A percentile compares a stretch with the other conserved stretches of the same genome.
Evolutionary conservation across 2,797 vertebrate species (phyloP).

Genomic region (Sciurus carolinensis): DNA sequence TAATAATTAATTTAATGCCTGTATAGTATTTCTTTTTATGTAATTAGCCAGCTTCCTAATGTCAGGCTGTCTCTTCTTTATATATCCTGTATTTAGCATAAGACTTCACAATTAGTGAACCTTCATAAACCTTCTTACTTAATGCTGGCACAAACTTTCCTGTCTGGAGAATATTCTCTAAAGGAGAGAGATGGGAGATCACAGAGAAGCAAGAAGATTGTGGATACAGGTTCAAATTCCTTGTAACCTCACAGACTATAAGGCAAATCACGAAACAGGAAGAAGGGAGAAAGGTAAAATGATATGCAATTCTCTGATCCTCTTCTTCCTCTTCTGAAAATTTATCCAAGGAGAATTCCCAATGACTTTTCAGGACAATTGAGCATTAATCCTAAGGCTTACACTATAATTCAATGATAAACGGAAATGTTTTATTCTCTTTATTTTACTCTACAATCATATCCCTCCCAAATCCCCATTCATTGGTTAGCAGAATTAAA

Average conservation of each 20-base stretch:
- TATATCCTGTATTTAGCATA: not conserved
- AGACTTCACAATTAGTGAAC: not conserved
- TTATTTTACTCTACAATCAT: slow-evolving; percentile 46
- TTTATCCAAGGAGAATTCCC: not conserved
- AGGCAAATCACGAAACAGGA: not conserved
- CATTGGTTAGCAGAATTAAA: slow-evolving; percentile 1
- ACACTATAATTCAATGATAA: not conserved
- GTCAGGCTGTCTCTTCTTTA: not conserved
- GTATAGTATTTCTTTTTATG: no score
- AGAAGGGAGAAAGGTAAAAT: not conserved
- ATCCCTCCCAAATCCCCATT: not conserved
- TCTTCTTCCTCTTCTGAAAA: slow-evolving; percentile 32
- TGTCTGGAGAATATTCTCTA: not conserved
- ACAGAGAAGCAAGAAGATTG: not conserved
- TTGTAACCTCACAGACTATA: not conserved
- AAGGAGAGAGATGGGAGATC: not conserved
- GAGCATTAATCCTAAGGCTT: not conserved
- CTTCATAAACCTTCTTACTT: not conserved
- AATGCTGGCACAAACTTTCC: not conserved
- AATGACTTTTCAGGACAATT: not conserved
- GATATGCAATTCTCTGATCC: not conserved
- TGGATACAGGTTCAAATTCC: not conserved
- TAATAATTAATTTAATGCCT: no score
- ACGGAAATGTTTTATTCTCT: slow-evolving; percentile 12
- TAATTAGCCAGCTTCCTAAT: no score